Evolutionary conservation across 2,113 vertebrate genomes (phyloP), one percentile per base, ranked within the genome.

Genomic region (Corythaeola cristata): DNA sequence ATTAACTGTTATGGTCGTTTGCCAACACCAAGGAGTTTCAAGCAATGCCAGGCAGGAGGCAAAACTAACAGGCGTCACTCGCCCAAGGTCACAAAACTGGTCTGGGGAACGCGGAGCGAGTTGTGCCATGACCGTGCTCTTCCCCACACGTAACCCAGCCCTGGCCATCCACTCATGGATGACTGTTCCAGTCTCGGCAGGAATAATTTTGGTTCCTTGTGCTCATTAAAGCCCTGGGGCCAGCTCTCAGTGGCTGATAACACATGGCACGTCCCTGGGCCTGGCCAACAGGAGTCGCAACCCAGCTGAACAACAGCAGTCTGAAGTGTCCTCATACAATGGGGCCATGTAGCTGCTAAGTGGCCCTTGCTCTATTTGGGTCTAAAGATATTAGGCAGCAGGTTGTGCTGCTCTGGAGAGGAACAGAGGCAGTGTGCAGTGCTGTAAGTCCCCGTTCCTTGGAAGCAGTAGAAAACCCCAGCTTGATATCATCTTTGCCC

Each of bases 241-340:
- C 14, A 53, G 37, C 12, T 37, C 28, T 20, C 2, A 0, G n/a
- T 53, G 52, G 44, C 23, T 82, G 44, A 28, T 7, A 59, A n/a
- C 27, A 56, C 0, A 0, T 11, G 32, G 37, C n/a, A n/a, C 35
- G 30, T 63, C 55, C 53, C 24, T 35, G 30, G 37, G 27, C 22
- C 62, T 47, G 44, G 64, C 77, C 55, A 55, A 47, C n/a, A 62
- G 20, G 18, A 73, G 44, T 69, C 45, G 52, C 83, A 50, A 39
- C 45, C 23, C 33, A 28, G 0, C 50, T 28, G 55, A 75, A 44
- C 39, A 39, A 50, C 37, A 58, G 27, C 55, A 49, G 37, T 32
- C 50, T 39, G 44, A 67, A 19, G 23, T 8, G 41, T 56, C 8
- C 12, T 33, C 50, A n/a, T 0, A 0, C 28, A 17, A 3, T 7